Evolutionary conservation across 1,140 invertebrate species (phyloP).

Genomic region (Solenopsis invicta): DNA sequence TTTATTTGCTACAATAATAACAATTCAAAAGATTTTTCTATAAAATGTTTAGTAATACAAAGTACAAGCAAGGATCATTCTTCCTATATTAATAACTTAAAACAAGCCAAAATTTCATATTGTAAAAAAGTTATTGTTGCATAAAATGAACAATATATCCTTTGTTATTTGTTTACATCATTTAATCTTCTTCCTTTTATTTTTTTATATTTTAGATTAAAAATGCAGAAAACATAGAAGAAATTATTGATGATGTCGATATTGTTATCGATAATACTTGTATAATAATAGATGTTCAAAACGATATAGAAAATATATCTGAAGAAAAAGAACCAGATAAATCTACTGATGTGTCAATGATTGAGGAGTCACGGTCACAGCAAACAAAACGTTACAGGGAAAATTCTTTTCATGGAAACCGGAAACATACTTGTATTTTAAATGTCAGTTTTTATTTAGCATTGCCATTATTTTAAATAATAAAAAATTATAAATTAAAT

Average conservation of each 20-base stretch:
- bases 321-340: background rate
- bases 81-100: no score
- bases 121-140: no score
- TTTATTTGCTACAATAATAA: no score
- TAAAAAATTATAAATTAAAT: background rate
- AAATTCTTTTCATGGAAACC: background rate
- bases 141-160: no score
- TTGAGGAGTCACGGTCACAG: background rate
- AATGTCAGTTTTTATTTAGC: background rate
- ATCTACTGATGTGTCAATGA: background rate
- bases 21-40: no score
- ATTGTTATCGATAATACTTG: background rate
- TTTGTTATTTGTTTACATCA: no score
- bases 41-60: no score
- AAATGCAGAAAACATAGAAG: background rate
- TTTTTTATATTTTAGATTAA: background rate
- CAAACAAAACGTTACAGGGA: background rate
- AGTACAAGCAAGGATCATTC: no score
- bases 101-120: no score
- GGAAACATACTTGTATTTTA: background rate
- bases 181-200: background rate
- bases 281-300: no score
- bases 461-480: background rate
- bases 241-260: background rate
- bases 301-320: background rate